Evolutionary conservation across 2,888 invertebrate species (phyloP).

Genomic region (Nymphalis urticae): DNA sequence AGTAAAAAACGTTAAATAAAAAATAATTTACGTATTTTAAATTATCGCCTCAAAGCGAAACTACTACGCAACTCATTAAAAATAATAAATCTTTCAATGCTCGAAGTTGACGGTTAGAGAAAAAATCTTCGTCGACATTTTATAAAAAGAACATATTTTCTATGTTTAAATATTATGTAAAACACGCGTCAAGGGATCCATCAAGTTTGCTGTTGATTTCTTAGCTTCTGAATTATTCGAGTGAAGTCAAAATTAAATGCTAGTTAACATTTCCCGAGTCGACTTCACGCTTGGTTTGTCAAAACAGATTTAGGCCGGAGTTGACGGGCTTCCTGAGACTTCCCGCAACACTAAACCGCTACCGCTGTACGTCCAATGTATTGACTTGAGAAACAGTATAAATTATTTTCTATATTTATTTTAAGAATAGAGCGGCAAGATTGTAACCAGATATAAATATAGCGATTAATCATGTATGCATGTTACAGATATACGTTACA

Average conservation of each 20-base stretch:
- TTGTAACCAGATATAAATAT: no score
- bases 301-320: slow-evolving; percentile 49
- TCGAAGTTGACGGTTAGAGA: slow-evolving; percentile 5
- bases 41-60: slow-evolving; percentile 6
- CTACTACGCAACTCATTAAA: slow-evolving; percentile 16
- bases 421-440: background rate
- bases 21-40: background rate
- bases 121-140: slow-evolving; percentile 6
- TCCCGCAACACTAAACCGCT: slow-evolving; percentile 41
- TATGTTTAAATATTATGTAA: slow-evolving; percentile 18
- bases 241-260: slow-evolving; percentile 23
- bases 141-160: slow-evolving; percentile 16
- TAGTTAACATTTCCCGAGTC: slow-evolving; percentile 35
- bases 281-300: slow-evolving; percentile 45
- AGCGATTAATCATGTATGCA: no score
- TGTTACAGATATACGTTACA: background rate
- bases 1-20: background rate
- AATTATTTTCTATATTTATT: background rate
- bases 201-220: slow-evolving; percentile 9
- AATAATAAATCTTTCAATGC: slow-evolving; percentile 19
- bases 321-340: slow-evolving; percentile 46
- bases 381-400: slow-evolving; percentile 18
- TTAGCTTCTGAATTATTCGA: slow-evolving; percentile 10
- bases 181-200: slow-evolving; percentile 11
- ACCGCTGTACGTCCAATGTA: slow-evolving; percentile 31